Percentiles rank a stretch among this genome's conserved stretches.
These are phyloP conservation scores for Dynastes maya DNA, from an alignment of 2,888 invertebrate genomes.

Conservation along the genomic window DNA sequence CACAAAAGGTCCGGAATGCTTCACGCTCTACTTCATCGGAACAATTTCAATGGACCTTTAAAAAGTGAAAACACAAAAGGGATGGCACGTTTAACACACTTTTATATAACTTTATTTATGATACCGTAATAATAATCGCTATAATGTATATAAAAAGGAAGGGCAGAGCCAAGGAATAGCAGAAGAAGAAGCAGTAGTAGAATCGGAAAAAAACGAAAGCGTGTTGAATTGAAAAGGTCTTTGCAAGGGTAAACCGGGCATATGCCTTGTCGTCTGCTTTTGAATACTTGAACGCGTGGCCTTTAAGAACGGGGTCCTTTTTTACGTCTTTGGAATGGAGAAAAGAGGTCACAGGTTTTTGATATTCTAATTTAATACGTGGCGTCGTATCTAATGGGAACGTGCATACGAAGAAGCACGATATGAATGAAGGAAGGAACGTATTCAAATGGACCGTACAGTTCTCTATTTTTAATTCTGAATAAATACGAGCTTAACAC, in stretches of 20 bases:
- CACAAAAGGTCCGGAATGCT: constrained; percentile 27
- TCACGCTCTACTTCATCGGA: constrained; percentile 42
- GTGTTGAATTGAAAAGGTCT: constrained; percentile 35
- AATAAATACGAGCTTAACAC: background rate
- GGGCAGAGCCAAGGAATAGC: background rate
- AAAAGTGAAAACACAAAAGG: constrained; percentile 48
- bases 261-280: constrained; percentile 8
- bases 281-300: constrained; percentile 31
- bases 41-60: constrained; percentile 34
- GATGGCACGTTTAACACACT: constrained; percentile 38
- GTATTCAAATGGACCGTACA: background rate
- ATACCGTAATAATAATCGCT: constrained; percentile 33
- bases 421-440: background rate
- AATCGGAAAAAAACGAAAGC: constrained; percentile 21
- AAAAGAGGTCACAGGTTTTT: background rate
- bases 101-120: constrained; percentile 16
- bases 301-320: background rate
- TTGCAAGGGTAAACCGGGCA: constrained; percentile 19
- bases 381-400: background rate
- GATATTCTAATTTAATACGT: constrained; percentile 36
- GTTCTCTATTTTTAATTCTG: background rate
- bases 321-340: background rate
- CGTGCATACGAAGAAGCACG: background rate
- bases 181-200: background rate
- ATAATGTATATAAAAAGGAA: background rate